Conservation (phyloP, 2,888 invertebrate species). For the Hirtodrosophila cameraria region DNA sequence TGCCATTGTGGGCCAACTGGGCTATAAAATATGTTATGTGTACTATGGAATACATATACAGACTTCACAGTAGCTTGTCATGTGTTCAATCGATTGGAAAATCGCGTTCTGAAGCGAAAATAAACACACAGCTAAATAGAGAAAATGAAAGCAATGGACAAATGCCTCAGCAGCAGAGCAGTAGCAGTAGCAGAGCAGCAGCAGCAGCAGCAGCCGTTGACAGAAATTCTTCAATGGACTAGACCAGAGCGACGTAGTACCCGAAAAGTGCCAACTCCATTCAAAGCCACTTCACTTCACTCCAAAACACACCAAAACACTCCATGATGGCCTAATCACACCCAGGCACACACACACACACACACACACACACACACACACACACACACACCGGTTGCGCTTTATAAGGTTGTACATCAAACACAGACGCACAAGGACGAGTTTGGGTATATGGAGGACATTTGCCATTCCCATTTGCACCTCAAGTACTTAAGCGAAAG, state of each 20-base stretch:
- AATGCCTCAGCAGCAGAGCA: conserved; percentile 10
- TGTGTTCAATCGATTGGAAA: conserved; percentile 77
- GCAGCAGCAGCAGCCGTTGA: conserved; percentile 2
- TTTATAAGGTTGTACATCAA: conserved; percentile 56
- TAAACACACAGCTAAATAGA: conserved; percentile 78
- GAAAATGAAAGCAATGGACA: conserved; percentile 58
- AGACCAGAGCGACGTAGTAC: conserved; percentile 18
- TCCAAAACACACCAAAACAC: not conserved
- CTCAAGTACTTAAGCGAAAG: conserved; percentile 65
- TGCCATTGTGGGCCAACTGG: not conserved
- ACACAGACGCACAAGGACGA: conserved; percentile 43
- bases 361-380: conserved; percentile 11
- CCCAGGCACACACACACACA: conserved; percentile 25
- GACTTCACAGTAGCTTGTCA: conserved; percentile 61
- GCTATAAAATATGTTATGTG: conserved; percentile 9
- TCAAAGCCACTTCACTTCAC: conserved; percentile 12
- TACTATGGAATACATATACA: conserved; percentile 27
- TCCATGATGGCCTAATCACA: conserved; percentile 67
- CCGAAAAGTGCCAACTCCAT: conserved; percentile 32
- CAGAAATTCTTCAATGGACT: conserved; percentile 34
- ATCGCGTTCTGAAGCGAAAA: conserved; percentile 79
- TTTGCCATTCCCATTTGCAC: conserved; percentile 63
- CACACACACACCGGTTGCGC: conserved; percentile 32
- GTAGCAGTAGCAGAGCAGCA: no score
- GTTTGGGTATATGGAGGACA: conserved; percentile 24